Evolutionary conservation across 1,140 invertebrate species (phyloP), one percentile per base, ranked within the genome.

Genomic region (Diorhabda carinulata): DNA sequence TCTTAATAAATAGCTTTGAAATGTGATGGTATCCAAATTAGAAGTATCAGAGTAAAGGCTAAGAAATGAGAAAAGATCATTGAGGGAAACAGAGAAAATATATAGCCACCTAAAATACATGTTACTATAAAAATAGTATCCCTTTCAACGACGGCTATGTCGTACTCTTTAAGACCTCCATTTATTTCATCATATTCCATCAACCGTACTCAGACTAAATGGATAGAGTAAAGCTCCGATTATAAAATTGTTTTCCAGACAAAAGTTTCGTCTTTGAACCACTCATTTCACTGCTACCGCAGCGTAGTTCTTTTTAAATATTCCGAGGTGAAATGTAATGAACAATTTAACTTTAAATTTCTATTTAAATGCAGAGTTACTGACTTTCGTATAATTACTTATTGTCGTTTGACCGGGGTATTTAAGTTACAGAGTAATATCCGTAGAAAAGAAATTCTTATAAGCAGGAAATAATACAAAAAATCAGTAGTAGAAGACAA

Each of bases 291-390:
- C 6, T 8, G 47, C 47, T 52, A 52, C 47, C 47, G 47, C 47
- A 6, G n/a, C 47, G 47, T 52, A 6, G 47, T 52, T 52, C 47
- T 52, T 52, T 52, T 52, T 52, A 52, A 52, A n/a, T 4, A 52
- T 52, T 52, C 47, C n/a, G n/a, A 52, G 47, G 47, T 52, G 6
- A 6, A 52, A 52, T 52, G 47, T 52, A 52, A 52, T 52, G 47
- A 52, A 52, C 47, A 52, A 52, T 52, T 52, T 52, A 52, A 52
- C 47, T 52, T 52, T 52, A 52, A 52, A 52, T 52, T 52, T 52
- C 47, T 52, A 52, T 52, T 52, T 52, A 52, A 52, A 52, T 52
- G 47, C 47, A 52, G 47, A 52, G n/a, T 52, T 52, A 52, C 47
- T 52, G 47, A 52, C 6, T 52, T 52, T n/a, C 47, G n/a, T 52